Percentiles rank a stretch among this genome's conserved stretches.
Conservation (phyloP, 23 tunicate genomes). For the Trididemnum nubilum region DNA sequence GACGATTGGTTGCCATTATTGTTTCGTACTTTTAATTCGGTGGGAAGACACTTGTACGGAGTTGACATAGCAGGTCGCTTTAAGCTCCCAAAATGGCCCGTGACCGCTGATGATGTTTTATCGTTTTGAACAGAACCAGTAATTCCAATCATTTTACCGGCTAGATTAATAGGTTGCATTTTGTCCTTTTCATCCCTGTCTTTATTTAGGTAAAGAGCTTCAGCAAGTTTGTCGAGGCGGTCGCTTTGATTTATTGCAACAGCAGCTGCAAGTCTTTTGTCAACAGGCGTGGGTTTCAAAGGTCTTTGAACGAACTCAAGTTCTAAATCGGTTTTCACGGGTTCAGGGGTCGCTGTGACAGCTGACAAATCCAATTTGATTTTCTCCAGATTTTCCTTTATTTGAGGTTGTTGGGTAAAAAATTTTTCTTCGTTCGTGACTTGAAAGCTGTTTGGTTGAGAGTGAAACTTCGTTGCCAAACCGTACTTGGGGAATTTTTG, state of each 20-base stretch:
- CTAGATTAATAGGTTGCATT: background rate
- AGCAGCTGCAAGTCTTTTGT: background rate
- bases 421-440: background rate
- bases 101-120: constrained; percentile 6
- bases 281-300: no score
- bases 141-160: background rate
- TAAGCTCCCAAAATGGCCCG: constrained; percentile 38
- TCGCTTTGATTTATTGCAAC: background rate
- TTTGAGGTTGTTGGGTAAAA: background rate
- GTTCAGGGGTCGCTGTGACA: background rate
- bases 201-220: background rate
- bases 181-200: background rate
- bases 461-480: background rate
- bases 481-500: background rate
- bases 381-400: background rate
- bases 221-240: background rate
- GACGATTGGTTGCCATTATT: no score
- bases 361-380: background rate
- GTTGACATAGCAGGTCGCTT: constrained; percentile 47
- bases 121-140: background rate
- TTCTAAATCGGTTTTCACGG: background rate
- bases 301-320: no score
- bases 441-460: background rate
- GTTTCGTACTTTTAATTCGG: no score
- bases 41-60: background rate